Evolutionary conservation across 2,797 vertebrate genomes (phyloP), one percentile per base, ranked within the genome.

Genomic region (Acipenser oxyrinchus): DNA sequence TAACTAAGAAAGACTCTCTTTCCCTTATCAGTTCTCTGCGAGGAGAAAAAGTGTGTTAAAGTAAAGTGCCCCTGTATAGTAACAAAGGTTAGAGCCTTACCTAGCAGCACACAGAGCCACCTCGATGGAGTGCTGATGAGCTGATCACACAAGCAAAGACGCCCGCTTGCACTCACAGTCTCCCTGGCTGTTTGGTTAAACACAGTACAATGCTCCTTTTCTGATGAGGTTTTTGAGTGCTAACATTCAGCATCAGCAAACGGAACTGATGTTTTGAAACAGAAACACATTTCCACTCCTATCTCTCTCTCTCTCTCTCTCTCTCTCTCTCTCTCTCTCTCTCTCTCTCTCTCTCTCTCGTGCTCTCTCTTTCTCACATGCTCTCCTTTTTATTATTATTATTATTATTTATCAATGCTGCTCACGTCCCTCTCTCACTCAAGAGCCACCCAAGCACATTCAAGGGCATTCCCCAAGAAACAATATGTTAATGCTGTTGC

Each of bases 401-500:
- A 37, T 37, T 37, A 37, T 37, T 62, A 62, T 49, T 76, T 67
- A 74, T 73, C 52, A 66, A 82, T 86, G 82, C 83, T 70, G 70
- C 75, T 89, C 86, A 90, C 23, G 18, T 85, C 75, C 78, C 71
- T 59, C 23, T 37, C 23, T 83, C 75, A 70, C 68, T 52, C 64
- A 75, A 85, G 86, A 79, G 77, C 67, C 68, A 82, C 77, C 81
- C 66, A 67, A 77, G 77, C 76, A 74, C 65, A 76, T 76, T 86
- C 88, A 92, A 95, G 88, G 90, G 85, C 90, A 89, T 87, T 88
- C 86, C 87, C 82, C 71, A 72, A 88, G 85, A 89, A 87, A 86
- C 80, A 79, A 63, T 82, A 88, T 85, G 84, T 78, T 88, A 89
- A 91, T 88, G 81, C 66, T 60, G 3, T 9, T 63, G 76, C 79